These are phyloP conservation scores for Leptinotarsa defecta DNA, from an alignment of 1,140 invertebrate genomes.

Conservation along the genomic window DNA sequence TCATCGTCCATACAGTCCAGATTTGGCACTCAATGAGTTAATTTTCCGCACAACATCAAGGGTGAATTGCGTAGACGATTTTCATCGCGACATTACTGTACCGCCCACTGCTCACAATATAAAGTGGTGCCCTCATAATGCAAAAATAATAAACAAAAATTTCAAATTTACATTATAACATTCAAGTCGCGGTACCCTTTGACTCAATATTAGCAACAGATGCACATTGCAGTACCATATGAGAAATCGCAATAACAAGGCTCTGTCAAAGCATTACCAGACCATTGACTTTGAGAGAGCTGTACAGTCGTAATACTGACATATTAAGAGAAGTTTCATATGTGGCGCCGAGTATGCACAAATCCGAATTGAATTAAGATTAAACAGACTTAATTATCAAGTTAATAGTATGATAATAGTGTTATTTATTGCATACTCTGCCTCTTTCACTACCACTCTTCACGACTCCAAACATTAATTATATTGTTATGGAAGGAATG, in stretches of 20 bases:
- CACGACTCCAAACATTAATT: slow-evolving; percentile 30
- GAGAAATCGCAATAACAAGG: slow-evolving; percentile 11
- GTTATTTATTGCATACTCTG: slow-evolving; percentile 39
- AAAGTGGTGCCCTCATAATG: too few relatives aligned
- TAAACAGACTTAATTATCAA: slow-evolving; percentile 44
- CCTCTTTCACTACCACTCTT: slow-evolving; percentile 31
- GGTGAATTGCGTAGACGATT: too few relatives aligned
- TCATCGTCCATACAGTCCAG: too few relatives aligned
- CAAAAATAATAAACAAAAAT: background rate
- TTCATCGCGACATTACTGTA: too few relatives aligned
- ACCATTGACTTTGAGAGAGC: slow-evolving; percentile 23
- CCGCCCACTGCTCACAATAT: too few relatives aligned
- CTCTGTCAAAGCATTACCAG: slow-evolving; percentile 24
- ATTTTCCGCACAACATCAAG: too few relatives aligned
- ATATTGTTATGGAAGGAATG: slow-evolving; percentile 28
- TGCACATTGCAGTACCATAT: background rate
- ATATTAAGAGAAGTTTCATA: slow-evolving; percentile 24
- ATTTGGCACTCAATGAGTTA: too few relatives aligned
- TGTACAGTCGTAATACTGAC: slow-evolving; percentile 20
- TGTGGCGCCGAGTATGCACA: slow-evolving; percentile 37
- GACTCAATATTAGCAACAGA: slow-evolving; percentile 5
- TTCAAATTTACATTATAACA: background rate
- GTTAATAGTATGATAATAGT: slow-evolving; percentile 41
- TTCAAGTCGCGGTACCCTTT: background rate
- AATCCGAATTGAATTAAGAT: slow-evolving; percentile 46